phyloP scores from a whole-genome alignment of 2,113 vertebrate genomes.

The Polypterus senegalus region DNA sequence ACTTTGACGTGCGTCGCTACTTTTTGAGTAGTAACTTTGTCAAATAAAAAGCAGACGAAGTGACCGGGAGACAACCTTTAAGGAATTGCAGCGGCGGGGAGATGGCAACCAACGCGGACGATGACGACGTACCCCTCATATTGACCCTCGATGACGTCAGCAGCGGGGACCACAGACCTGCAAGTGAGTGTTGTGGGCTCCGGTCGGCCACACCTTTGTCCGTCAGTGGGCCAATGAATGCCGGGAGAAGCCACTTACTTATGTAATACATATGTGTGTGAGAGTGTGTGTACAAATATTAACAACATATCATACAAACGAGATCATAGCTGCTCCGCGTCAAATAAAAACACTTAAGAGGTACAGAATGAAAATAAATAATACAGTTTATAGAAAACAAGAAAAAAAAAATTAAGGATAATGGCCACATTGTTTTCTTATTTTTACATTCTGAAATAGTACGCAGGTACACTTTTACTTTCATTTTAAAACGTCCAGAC shows the following conservation, averaged over 20 bases:
- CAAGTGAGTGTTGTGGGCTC: slow-evolving; percentile 46
- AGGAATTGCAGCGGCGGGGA: not conserved
- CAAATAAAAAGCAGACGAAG: not conserved
- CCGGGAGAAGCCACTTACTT: not conserved
- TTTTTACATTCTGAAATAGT: too few relatives aligned
- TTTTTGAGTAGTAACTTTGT: too few relatives aligned
- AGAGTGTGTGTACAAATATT: not conserved
- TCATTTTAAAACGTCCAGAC: too few relatives aligned
- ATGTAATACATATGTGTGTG: not conserved
- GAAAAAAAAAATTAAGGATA: too few relatives aligned
- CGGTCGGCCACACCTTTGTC: slow-evolving; percentile 50
- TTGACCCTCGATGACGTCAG: slow-evolving; percentile 78
- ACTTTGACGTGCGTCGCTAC: too few relatives aligned
- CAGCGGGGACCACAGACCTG: slow-evolving; percentile 35
- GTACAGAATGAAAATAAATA: too few relatives aligned
- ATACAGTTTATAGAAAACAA: too few relatives aligned
- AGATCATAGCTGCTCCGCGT: not conserved
- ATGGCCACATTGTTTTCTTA: too few relatives aligned
- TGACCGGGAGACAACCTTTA: slow-evolving; percentile 4
- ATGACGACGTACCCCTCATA: slow-evolving; percentile 85
- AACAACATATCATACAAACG: not conserved
- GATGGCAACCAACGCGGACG: slow-evolving; percentile 56
- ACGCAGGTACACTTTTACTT: too few relatives aligned
- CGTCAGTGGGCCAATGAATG: not conserved
- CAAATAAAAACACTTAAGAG: too few relatives aligned